These are phyloP conservation scores for Ciconia boyciana DNA, from an alignment of 2,113 vertebrate genomes.

Conservation along the genomic window DNA sequence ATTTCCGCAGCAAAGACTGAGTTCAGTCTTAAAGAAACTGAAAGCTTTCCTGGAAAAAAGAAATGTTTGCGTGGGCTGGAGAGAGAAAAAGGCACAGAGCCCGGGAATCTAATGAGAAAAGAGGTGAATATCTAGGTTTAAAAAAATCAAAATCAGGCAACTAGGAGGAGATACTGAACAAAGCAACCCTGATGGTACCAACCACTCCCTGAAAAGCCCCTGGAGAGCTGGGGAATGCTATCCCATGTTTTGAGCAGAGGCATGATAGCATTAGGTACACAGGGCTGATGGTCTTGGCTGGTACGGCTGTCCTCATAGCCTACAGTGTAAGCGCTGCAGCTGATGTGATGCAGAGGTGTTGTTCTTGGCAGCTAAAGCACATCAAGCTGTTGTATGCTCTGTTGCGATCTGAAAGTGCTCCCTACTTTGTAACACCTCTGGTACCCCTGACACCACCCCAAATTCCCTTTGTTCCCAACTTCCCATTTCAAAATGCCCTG, in stretches of 20 bases:
- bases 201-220: not conserved
- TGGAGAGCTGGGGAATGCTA: not conserved
- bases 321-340: not conserved
- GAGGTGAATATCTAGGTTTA: not conserved
- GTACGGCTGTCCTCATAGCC: not conserved
- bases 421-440: not conserved
- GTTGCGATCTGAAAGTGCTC: not conserved
- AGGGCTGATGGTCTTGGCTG: not conserved
- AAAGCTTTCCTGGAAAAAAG: not conserved
- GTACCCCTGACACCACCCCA: not conserved
- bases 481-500: not conserved
- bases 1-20: not conserved
- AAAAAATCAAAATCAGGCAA: not conserved
- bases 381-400: not conserved
- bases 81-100: not conserved
- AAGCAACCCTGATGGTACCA: not conserved
- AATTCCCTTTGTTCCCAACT: not conserved
- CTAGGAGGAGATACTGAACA: not conserved
- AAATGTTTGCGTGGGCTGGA: not conserved
- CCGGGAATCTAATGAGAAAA: not conserved
- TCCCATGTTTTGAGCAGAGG: not conserved
- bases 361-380: not conserved
- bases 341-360: not conserved
- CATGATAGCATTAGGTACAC: too few relatives aligned
- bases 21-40: not conserved